Conservation (phyloP, 2,797 vertebrate species). For the Crax fasciolata region DNA sequence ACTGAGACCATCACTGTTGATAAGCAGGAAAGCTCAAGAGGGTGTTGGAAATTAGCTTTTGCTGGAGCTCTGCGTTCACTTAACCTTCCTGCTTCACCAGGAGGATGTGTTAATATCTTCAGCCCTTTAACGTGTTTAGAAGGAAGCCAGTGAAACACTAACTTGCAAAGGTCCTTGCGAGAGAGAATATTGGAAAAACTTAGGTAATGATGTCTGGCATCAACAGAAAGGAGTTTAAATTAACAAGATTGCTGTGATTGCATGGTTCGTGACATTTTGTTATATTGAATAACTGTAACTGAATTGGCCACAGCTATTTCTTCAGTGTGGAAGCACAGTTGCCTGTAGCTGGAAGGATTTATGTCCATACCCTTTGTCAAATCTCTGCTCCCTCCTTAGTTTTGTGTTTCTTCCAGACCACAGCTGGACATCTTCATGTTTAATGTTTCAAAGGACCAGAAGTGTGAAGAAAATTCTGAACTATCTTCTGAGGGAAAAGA, state of each 20-base stretch:
- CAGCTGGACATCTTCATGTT: not conserved
- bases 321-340: not conserved
- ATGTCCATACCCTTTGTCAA: not conserved
- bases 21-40: not conserved
- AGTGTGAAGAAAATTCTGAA: constrained; percentile 3
- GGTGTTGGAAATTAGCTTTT: not conserved
- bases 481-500: not conserved
- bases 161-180: not conserved
- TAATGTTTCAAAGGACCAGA: not conserved
- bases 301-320: not conserved
- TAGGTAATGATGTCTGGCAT: not conserved
- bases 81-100: not conserved
- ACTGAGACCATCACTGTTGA: not conserved
- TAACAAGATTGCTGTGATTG: not conserved
- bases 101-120: not conserved
- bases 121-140: not conserved
- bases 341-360: not conserved
- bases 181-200: not conserved
- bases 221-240: not conserved
- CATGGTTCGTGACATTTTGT: not conserved
- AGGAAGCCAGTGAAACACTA: not conserved
- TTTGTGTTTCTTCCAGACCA: not conserved
- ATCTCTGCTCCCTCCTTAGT: not conserved
- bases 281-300: not conserved
- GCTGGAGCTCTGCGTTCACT: not conserved